Conservation (phyloP, 2,113 vertebrate species). For the Mormyrus iriodes region DNA sequence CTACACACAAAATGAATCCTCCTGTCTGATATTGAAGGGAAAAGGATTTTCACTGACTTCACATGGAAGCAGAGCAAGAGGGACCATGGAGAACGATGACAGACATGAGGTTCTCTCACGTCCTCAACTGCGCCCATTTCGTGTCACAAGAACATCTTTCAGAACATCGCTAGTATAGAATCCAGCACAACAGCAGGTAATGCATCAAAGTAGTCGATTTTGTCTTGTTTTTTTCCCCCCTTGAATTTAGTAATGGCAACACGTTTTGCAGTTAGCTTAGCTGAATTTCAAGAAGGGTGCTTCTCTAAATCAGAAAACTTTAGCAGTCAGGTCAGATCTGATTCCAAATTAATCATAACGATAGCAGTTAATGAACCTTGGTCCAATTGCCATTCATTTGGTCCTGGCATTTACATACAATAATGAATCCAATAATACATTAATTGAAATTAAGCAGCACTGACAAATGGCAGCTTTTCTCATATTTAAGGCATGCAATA, state of each 20-base stretch:
- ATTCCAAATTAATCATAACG: not conserved
- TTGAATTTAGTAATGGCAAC: not conserved
- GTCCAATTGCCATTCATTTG: not conserved
- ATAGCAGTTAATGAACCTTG: not conserved
- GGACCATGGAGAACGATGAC: not conserved
- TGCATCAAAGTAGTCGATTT: not conserved
- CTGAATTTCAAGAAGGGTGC: not conserved
- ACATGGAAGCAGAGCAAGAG: not conserved
- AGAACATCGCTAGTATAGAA: not conserved
- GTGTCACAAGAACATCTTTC: not conserved
- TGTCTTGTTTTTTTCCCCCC: not conserved
- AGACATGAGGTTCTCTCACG: not conserved
- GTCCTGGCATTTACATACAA: constrained; percentile 24
- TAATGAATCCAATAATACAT: constrained; percentile 38
- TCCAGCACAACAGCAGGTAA: too few species aligned
- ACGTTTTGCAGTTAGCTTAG: not conserved
- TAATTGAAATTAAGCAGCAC: constrained; percentile 15
- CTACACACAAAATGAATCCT: not conserved
- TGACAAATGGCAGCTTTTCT: not conserved
- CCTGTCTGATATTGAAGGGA: not conserved
- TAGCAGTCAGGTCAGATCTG: not conserved
- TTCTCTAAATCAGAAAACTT: not conserved
- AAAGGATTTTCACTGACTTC: not conserved
- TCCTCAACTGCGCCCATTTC: not conserved
- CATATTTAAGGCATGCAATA: constrained; percentile 6